Evolutionary conservation across 1,140 invertebrate genomes (phyloP).

Genomic region (Drosophila cardini): DNA sequence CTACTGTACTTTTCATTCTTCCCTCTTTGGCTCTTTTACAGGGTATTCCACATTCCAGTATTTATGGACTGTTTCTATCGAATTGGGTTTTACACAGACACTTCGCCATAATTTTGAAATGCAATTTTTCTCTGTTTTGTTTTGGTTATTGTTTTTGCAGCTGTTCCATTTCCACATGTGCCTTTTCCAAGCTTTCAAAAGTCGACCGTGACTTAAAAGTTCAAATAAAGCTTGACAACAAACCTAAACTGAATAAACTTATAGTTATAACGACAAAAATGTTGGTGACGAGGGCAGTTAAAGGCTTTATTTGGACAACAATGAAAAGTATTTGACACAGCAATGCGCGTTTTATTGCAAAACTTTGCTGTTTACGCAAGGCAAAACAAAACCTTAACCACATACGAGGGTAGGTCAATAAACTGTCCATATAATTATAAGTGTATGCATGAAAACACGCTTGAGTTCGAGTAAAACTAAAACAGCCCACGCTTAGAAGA

Average conservation of each 20-base stretch:
- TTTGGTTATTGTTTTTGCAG: conserved; percentile 3
- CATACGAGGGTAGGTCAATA: conserved; percentile 4
- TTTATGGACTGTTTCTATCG: conserved; percentile 2
- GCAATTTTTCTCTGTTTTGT: conserved; percentile 2
- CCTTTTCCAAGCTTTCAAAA: conserved; percentile 12
- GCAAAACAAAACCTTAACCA: conserved; percentile 1
- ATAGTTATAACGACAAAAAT: conserved; percentile 2
- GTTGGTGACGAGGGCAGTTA: conserved; percentile 5
- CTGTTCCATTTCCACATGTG: conserved; percentile 31
- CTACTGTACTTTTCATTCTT: not conserved
- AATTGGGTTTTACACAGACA: conserved; percentile 11
- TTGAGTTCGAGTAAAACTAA: no score
- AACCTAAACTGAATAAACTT: not conserved
- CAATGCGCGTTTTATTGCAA: conserved; percentile 41
- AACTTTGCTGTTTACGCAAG: conserved; percentile 28
- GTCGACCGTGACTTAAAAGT: conserved; percentile 32
- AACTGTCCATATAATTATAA: not conserved
- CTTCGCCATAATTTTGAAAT: conserved; percentile 4
- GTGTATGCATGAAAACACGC: no score
- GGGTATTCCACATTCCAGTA: not conserved
- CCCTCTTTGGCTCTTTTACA: not conserved
- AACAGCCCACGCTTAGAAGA: no score
- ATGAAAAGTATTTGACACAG: conserved; percentile 20
- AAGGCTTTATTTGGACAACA: conserved; percentile 15
- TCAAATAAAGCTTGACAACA: conserved; percentile 10